Conservation (phyloP, 30 jellyfish, hydroid and myxozoan species). For the Turritopsis dohrnii region DNA sequence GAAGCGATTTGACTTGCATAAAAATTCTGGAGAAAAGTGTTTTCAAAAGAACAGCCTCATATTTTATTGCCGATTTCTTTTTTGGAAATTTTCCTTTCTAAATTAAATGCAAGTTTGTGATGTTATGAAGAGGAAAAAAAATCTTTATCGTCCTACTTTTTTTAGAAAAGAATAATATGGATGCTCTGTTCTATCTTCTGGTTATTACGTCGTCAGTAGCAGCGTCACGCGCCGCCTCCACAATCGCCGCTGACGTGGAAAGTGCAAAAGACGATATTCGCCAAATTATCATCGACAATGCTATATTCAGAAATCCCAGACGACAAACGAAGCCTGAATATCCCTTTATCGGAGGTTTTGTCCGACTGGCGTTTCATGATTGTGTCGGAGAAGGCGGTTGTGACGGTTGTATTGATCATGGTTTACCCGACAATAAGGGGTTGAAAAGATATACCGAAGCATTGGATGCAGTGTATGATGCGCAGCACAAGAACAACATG, state of each 20-base stretch:
- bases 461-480: slow-evolving; percentile 8
- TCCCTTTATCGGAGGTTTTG: slow-evolving; percentile 27
- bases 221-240: background rate
- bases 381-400: slow-evolving; percentile 31
- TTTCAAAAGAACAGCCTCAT: too few species aligned
- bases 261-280: background rate
- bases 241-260: background rate
- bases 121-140: too few species aligned
- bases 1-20: too few species aligned
- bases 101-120: too few species aligned
- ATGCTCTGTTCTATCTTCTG: background rate
- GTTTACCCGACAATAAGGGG: slow-evolving; percentile 18
- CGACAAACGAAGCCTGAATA: background rate
- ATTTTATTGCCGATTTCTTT: too few species aligned
- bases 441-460: slow-evolving; percentile 19
- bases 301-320: background rate
- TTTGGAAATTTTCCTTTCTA: too few species aligned
- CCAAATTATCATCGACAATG: background rate
- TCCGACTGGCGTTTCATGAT: slow-evolving; percentile 38
- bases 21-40: too few species aligned
- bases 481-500: background rate
- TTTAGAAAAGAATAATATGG: background rate
- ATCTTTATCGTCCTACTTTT: too few species aligned
- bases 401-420: slow-evolving; percentile 34
- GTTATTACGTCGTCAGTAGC: background rate